Evolutionary conservation across 2,888 invertebrate genomes (phyloP).

Genomic region (Stenichneumon culpator): DNA sequence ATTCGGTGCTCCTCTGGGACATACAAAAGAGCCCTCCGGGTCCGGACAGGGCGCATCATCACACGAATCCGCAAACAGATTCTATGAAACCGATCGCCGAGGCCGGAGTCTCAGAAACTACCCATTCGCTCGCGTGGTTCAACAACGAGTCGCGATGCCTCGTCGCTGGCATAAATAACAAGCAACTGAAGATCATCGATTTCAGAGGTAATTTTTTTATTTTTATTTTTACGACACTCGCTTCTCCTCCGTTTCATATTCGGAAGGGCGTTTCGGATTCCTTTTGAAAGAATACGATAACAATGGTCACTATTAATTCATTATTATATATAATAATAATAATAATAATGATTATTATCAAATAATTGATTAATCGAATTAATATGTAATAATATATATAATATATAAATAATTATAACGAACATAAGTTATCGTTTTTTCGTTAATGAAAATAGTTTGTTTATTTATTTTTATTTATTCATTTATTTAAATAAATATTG

Average conservation of each 20-base stretch:
- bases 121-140: constrained; percentile 95
- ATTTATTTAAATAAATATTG: too few species aligned
- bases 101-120: constrained; percentile 93
- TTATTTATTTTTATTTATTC: constrained; percentile 21
- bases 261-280: too few species aligned
- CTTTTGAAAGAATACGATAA: neutral
- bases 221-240: too few species aligned
- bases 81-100: constrained; percentile 89
- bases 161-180: constrained; percentile 96
- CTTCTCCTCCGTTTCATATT: too few species aligned
- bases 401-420: constrained; percentile 12
- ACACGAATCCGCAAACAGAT: constrained; percentile 85
- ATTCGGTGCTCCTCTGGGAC: constrained; percentile 96
- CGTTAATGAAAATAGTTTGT: constrained; percentile 4
- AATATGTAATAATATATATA: neutral
- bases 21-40: constrained; percentile 86
- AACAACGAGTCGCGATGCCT: constrained; percentile 90
- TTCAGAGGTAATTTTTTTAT: constrained; percentile 89
- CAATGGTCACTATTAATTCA: neutral
- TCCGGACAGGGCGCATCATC: constrained; percentile 82
- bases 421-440: too few species aligned
- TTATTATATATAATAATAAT: too few species aligned
- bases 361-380: neutral
- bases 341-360: too few species aligned
- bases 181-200: constrained; percentile 95